Percentiles rank a stretch among this genome's conserved stretches.
Conservation (phyloP, 2,113 vertebrate species). For the Indicator indicator region DNA sequence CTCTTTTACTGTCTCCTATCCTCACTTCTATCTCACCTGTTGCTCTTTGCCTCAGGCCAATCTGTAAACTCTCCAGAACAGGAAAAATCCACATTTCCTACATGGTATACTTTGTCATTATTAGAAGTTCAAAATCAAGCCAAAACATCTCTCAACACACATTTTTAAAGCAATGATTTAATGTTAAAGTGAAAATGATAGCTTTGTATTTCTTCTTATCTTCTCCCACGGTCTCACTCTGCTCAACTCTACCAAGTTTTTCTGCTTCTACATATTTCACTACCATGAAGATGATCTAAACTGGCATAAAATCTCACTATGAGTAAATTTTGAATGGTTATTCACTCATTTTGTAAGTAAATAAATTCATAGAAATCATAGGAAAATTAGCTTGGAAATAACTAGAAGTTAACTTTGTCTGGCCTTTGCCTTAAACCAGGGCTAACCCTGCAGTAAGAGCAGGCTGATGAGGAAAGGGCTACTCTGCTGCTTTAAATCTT, state of each 20-base stretch:
- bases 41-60: neutral
- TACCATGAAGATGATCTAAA: constrained; percentile 33
- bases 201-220: constrained; percentile 34
- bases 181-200: constrained; percentile 58
- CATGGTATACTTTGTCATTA: neutral
- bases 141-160: neutral
- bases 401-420: neutral
- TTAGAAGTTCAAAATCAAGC: constrained; percentile 12
- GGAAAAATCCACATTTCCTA: constrained; percentile 17
- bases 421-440: neutral
- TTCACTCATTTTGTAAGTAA: constrained; percentile 46
- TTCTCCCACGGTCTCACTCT: constrained; percentile 31
- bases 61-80: neutral
- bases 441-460: neutral
- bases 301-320: constrained; percentile 7
- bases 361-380: neutral
- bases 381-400: neutral
- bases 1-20: neutral
- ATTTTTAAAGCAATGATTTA: constrained; percentile 46
- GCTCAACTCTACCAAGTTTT: constrained; percentile 48
- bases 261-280: constrained; percentile 48
- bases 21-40: neutral
- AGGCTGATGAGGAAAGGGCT: neutral
- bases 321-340: constrained; percentile 46
- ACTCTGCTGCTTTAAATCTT: neutral